Conservation (phyloP, 2,797 vertebrate genomes). For the Pangasius djambal region DNA sequence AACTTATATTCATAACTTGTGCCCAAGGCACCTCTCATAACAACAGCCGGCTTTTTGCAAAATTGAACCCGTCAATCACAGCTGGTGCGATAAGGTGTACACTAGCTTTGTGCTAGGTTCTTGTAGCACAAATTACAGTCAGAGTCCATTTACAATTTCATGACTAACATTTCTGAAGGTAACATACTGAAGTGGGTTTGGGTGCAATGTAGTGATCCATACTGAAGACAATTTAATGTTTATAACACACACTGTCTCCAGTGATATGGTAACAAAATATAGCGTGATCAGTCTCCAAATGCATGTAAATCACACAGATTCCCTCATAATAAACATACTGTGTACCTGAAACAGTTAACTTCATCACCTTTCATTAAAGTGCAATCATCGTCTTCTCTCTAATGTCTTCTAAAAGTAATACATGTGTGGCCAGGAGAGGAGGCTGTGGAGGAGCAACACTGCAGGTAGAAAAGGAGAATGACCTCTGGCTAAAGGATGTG, state of each 20-base stretch:
- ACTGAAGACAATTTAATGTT: not conserved
- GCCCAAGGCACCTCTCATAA: slow-evolving; percentile 24
- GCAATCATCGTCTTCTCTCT: not conserved
- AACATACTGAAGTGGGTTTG: not conserved
- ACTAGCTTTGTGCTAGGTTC: not conserved
- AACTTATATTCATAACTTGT: slow-evolving; percentile 35
- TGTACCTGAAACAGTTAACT: not conserved
- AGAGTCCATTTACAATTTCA: slow-evolving; percentile 15
- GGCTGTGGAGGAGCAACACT: slow-evolving; percentile 6
- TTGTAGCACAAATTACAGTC: slow-evolving; percentile 10
- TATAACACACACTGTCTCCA: not conserved
- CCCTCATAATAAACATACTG: not conserved
- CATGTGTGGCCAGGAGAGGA: slow-evolving; percentile 51
- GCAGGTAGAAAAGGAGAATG: slow-evolving; percentile 14
- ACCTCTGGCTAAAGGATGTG: slow-evolving; percentile 40
- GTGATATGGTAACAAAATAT: not conserved
- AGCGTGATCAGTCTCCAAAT: not conserved
- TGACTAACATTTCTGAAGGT: not conserved
- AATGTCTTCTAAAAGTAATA: slow-evolving; percentile 58
- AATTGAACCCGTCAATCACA: slow-evolving; percentile 49
- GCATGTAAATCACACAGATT: not conserved
- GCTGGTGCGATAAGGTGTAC: not conserved
- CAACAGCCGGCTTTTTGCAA: slow-evolving; percentile 14
- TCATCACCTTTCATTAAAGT: not conserved
- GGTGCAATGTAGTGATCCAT: not conserved